Percentiles rank a stretch among this genome's conserved stretches.
phyloP scores from a whole-genome alignment of 2,113 vertebrate genomes.

The Hypanus sabinus region DNA sequence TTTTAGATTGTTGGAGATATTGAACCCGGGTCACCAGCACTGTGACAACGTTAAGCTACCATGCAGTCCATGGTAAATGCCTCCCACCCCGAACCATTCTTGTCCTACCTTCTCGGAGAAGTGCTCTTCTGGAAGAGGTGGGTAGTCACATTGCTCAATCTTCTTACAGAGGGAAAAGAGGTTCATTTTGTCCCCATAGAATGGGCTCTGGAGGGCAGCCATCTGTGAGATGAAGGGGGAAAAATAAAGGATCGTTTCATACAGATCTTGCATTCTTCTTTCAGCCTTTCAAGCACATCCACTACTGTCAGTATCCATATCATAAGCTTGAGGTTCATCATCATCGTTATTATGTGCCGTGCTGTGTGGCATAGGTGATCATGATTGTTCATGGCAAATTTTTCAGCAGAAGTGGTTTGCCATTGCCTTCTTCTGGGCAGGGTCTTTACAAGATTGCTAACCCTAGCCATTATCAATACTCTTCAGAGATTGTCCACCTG shows the following conservation, averaged over 20 bases:
- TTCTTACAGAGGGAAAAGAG: conserved; percentile 76
- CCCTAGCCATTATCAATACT: too few species aligned
- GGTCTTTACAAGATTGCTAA: too few species aligned
- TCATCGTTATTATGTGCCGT: too few species aligned
- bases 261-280: not conserved
- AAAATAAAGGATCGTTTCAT: not conserved
- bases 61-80: not conserved
- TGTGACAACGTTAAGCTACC: too few species aligned
- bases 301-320: not conserved
- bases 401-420: too few species aligned
- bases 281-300: not conserved
- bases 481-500: too few species aligned
- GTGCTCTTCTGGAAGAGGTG: conserved; percentile 69
- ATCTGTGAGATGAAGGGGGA: conserved; percentile 53
- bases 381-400: too few species aligned
- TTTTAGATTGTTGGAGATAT: too few species aligned
- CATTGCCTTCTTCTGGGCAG: too few species aligned
- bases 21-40: too few species aligned
- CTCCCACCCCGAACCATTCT: not conserved
- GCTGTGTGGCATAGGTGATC: too few species aligned
- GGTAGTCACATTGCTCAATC: conserved; percentile 78
- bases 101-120: conserved; percentile 69
- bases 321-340: too few species aligned
- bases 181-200: conserved; percentile 79
- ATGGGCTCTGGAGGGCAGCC: conserved; percentile 76